Conservation (phyloP, 1,140 invertebrate genomes). For the Neodiprion lecontei region DNA sequence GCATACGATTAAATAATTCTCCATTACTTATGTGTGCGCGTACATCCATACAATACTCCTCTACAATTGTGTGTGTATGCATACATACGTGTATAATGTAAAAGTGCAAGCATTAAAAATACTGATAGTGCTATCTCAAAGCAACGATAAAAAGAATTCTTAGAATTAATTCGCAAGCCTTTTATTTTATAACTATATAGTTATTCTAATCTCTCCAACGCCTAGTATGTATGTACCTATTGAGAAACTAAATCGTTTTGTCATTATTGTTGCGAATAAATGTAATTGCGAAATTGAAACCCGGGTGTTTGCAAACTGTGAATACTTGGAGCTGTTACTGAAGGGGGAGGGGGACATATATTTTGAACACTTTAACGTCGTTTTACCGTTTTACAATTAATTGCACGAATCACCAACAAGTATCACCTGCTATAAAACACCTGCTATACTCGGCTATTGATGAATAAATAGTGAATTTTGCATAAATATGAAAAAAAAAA, state of each 20-base stretch:
- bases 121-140: constrained; percentile 60
- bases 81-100: constrained; percentile 29
- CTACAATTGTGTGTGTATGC: neutral
- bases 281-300: neutral
- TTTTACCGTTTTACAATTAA: too few relatives aligned
- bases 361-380: too few relatives aligned
- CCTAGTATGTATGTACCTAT: neutral
- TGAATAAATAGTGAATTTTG: too few relatives aligned
- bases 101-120: constrained; percentile 61
- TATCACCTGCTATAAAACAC: too few relatives aligned
- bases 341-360: too few relatives aligned
- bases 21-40: constrained; percentile 45
- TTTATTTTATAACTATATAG: constrained; percentile 14
- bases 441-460: too few relatives aligned
- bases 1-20: constrained; percentile 62
- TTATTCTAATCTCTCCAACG: neutral
- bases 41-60: too few relatives aligned
- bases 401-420: too few relatives aligned
- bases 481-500: too few relatives aligned
- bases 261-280: neutral
- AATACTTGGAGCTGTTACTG: too few relatives aligned
- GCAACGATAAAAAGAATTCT: constrained; percentile 57
- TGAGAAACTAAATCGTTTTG: neutral
- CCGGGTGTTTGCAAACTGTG: too few relatives aligned
- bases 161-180: constrained; percentile 11